Base-by-base conservation (phyloP, 2,113 vertebrate species). In the Pagrus major region DNA sequence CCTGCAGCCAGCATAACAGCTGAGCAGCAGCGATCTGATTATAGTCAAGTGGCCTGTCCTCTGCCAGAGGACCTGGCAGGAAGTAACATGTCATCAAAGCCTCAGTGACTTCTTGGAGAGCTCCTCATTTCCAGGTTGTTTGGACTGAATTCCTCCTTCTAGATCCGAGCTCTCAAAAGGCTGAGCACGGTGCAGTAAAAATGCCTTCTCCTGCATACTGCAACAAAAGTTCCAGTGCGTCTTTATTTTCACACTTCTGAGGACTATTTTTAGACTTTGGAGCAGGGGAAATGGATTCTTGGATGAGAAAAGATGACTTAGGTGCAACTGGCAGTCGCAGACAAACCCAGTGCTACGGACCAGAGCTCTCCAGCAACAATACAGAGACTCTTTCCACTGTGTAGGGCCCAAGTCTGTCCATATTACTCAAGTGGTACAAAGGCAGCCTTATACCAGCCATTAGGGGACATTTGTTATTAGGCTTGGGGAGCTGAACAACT, bases 291-390 rank as follows among this genome's bases (percentile, higher is more conserved):
- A 47, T 60, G 49, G 46, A 64, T 59, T 76, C 76, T 76, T 86
- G 60, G 71, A 81, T 55, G 25, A 84, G 68, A 27, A 77, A 23
- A 68, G 42, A 80, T 78, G 54, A 78, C 68, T 84, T 69, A 52
- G 71, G 75, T 31, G 33, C 35, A 82, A 61, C 71, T 60, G 58
- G 58, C 58, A 60, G 58, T 39, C 6, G 1, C 79, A 71, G 60
- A 39, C 21, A 39, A 59, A 35, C n/a, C 54, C 35, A 41, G 72
- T 69, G 68, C 75, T 58, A 35, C 35, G 5, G 27, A 65, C 25
- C 46, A 44, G 49, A 21, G 44, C 51, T 66, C 47, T 80, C 83
- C 85, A 86, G 80, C 76, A 82, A 54, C 67, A 87, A 87, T 73
- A 71, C 58, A 37, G 58, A 60, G 58, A 37, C 70, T 83, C 41